Conservation (phyloP, 1,140 invertebrate genomes). For the Drosophila parabipectinata region DNA sequence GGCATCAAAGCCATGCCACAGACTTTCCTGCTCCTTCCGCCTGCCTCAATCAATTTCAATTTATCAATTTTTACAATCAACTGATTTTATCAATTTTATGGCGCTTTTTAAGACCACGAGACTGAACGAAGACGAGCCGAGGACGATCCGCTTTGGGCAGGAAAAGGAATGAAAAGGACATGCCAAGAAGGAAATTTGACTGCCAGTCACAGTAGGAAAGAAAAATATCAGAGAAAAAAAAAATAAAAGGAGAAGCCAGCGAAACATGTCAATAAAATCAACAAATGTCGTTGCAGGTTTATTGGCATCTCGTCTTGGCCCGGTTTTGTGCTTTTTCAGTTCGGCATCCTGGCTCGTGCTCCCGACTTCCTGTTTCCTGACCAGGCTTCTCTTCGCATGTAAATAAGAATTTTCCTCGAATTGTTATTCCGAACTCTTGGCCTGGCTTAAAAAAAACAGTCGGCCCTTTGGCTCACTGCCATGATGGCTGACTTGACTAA, state of each 20-base stretch:
- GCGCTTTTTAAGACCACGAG: slow-evolving; percentile 72
- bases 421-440: slow-evolving; percentile 43
- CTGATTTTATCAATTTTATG: slow-evolving; percentile 83
- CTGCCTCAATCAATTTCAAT: slow-evolving; percentile 82
- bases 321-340: slow-evolving; percentile 4
- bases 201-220: slow-evolving; percentile 48
- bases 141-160: slow-evolving; percentile 28
- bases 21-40: slow-evolving; percentile 23
- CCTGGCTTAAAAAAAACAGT: background rate
- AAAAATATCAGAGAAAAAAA: slow-evolving; percentile 4
- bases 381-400: slow-evolving; percentile 40
- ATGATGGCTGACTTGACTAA: slow-evolving; percentile 35
- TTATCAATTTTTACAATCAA: slow-evolving; percentile 83
- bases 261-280: slow-evolving; percentile 80
- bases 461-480: slow-evolving; percentile 30
- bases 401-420: slow-evolving; percentile 61
- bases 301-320: slow-evolving; percentile 44
- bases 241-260: slow-evolving; percentile 18
- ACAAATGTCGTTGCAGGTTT: slow-evolving; percentile 71
- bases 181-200: slow-evolving; percentile 65
- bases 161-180: slow-evolving; percentile 61
- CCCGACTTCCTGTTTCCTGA: slow-evolving; percentile 14
- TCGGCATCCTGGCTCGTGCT: background rate
- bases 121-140: background rate
- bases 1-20: slow-evolving; percentile 12